Evolutionary conservation across 2,888 invertebrate species (phyloP).

Genomic region (Ophion ventricosus): DNA sequence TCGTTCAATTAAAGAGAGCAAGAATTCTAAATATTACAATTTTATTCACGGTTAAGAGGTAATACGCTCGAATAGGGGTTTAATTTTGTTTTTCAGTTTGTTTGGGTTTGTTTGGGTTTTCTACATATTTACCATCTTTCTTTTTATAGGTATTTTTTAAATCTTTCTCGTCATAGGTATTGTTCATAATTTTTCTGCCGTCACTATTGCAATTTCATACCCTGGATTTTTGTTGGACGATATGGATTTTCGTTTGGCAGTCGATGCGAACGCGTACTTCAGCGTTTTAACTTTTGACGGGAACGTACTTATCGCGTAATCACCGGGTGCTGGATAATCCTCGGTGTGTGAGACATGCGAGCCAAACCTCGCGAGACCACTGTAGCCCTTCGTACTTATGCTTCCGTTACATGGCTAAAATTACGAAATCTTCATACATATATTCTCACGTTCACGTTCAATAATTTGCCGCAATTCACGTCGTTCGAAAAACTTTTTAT

Average conservation of each 20-base stretch:
- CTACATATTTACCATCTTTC: too few relatives aligned
- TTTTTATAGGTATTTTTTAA: too few relatives aligned
- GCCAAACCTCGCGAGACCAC: slow-evolving; percentile 74
- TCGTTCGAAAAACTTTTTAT: not conserved
- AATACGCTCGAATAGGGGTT: too few relatives aligned
- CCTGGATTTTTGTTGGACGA: slow-evolving; percentile 74
- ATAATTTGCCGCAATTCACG: not conserved
- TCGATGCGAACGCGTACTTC: slow-evolving; percentile 73
- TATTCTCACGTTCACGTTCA: not conserved
- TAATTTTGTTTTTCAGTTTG: too few relatives aligned
- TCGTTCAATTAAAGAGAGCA: too few relatives aligned
- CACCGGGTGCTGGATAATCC: slow-evolving; percentile 74
- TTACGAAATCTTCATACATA: slow-evolving; percentile 8
- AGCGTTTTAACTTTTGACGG: slow-evolving; percentile 66
- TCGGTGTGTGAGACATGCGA: slow-evolving; percentile 60
- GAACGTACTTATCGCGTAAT: slow-evolving; percentile 69
- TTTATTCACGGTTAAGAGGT: too few relatives aligned
- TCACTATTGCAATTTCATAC: slow-evolving; percentile 66
- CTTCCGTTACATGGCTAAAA: slow-evolving; percentile 74
- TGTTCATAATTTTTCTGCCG: not conserved
- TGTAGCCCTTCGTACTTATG: slow-evolving; percentile 77
- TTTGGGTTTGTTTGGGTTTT: too few relatives aligned
- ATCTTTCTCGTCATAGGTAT: not conserved
- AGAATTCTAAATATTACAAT: too few relatives aligned
- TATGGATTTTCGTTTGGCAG: slow-evolving; percentile 67